These are phyloP conservation scores for Aradophagus sp. DNA, from an alignment of 1,140 invertebrate genomes.

Conservation along the genomic window DNA sequence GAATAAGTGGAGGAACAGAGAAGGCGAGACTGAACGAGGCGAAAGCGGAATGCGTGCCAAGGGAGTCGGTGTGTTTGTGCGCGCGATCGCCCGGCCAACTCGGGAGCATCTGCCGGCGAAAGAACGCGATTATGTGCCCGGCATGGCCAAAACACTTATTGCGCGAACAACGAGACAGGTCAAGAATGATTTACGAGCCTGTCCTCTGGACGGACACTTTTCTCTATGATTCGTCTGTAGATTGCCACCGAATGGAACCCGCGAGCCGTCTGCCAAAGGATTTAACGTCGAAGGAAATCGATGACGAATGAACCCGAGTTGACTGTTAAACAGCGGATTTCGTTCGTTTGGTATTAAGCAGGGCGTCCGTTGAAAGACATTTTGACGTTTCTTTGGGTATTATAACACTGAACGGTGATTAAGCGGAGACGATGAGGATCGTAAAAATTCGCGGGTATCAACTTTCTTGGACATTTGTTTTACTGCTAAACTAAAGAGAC, in stretches of 20 bases:
- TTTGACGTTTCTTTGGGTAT: too few species aligned
- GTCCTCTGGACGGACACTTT: conserved; percentile 23
- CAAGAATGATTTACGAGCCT: conserved; percentile 44
- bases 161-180: conserved; percentile 32
- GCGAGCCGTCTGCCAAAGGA: conserved; percentile 14
- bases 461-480: too few species aligned
- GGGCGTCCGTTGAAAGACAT: conserved; percentile 2
- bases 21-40: conserved; percentile 32
- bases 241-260: conserved; percentile 16
- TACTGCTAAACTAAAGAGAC: too few species aligned
- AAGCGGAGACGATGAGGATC: conserved; percentile 3
- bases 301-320: conserved; percentile 32
- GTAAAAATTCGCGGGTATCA: not conserved
- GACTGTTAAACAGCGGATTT: conserved; percentile 5
- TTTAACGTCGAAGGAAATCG: conserved; percentile 25
- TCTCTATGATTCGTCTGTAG: conserved; percentile 5
- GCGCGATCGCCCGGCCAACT: conserved; percentile 15
- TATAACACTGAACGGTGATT: too few species aligned
- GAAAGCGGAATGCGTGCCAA: conserved; percentile 58
- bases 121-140: conserved; percentile 50
- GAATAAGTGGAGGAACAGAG: conserved; percentile 41
- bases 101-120: conserved; percentile 25
- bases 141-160: conserved; percentile 50
- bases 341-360: too few species aligned
- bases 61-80: conserved; percentile 31